Conservation (phyloP, 1,140 invertebrate species). For the Heliconius nattereri region DNA sequence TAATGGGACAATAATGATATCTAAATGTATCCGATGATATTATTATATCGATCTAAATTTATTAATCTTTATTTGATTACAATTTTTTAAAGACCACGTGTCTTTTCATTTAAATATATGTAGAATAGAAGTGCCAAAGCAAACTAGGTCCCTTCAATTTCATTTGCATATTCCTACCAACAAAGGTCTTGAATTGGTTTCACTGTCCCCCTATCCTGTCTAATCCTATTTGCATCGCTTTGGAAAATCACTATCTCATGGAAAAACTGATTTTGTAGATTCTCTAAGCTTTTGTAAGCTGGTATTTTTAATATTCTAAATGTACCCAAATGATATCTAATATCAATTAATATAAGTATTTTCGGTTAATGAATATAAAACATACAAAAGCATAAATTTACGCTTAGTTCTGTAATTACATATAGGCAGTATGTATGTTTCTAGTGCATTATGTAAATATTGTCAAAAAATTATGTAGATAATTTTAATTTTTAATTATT, state of each 20-base stretch:
- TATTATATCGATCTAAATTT: no score
- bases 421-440: no score
- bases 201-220: conserved; percentile 47
- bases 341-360: neutral
- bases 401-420: no score
- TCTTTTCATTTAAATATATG: neutral
- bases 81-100: neutral
- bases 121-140: conserved; percentile 15
- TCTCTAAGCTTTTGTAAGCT: neutral
- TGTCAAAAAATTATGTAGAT: no score
- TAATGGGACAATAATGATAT: no score
- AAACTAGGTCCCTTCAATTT: conserved; percentile 37
- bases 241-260: conserved; percentile 50
- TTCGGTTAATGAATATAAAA: no score
- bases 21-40: no score
- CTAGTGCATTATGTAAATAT: no score
- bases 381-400: no score
- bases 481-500: no score
- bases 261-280: conserved; percentile 45
- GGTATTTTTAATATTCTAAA: neutral
- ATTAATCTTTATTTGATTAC: no score
- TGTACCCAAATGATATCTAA: neutral
- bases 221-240: conserved; percentile 56
- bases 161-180: conserved; percentile 59
- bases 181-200: conserved; percentile 46